phyloP scores from a whole-genome alignment of 2,113 vertebrate genomes.

The Stictonetta naevosa region DNA sequence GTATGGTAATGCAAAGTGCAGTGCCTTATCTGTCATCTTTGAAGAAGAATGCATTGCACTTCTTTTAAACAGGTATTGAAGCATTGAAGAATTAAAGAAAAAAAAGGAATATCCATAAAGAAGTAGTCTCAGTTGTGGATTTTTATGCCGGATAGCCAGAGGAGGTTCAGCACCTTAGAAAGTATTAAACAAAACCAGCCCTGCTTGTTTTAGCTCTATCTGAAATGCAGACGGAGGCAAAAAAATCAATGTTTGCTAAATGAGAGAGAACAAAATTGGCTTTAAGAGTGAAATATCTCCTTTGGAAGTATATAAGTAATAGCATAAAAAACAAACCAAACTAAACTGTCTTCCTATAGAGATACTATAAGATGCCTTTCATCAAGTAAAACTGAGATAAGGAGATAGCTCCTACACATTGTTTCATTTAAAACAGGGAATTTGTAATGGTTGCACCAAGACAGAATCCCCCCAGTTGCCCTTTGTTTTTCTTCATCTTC shows the following conservation, averaged over 20 bases:
- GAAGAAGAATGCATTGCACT: not conserved
- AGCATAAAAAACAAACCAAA: not conserved
- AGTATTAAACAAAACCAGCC: constrained; percentile 23
- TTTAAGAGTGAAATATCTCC: constrained; percentile 24
- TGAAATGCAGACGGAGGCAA: not conserved
- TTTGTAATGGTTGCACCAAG: not conserved
- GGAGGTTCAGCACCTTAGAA: constrained; percentile 32
- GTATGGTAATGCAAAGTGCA: not conserved
- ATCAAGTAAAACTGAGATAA: not conserved
- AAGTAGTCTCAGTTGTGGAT: not conserved
- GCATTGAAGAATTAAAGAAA: not conserved
- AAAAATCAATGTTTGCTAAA: not conserved
- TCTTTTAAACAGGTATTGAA: constrained; percentile 29
- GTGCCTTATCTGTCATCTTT: constrained; percentile 8
- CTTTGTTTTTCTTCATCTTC: constrained; percentile 14
- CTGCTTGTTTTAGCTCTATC: constrained; percentile 14
- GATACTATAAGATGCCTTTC: not conserved
- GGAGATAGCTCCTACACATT: not conserved
- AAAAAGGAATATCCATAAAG: constrained; percentile 31
- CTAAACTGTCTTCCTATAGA: not conserved
- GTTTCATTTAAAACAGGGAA: not conserved
- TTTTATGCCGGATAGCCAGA: constrained; percentile 63
- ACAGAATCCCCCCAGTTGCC: not conserved
- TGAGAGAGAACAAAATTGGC: constrained; percentile 13
- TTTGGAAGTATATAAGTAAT: not conserved